Evolutionary conservation across 2,113 vertebrate genomes (phyloP).

Genomic region (Glaucidium brasilianum): DNA sequence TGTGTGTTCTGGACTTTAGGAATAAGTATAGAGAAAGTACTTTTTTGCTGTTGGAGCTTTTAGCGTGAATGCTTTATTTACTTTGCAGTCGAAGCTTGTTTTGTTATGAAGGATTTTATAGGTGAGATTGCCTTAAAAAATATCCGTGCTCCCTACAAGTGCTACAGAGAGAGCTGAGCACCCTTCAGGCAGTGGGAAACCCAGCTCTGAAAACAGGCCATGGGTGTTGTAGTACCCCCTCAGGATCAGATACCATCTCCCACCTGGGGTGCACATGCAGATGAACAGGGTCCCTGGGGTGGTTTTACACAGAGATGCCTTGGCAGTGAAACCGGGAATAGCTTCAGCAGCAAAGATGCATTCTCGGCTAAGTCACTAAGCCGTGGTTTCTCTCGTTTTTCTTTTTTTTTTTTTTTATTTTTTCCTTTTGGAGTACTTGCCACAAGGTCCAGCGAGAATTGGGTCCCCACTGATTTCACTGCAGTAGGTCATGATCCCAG

Average conservation of each 20-base stretch:
- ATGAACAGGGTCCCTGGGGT: background rate
- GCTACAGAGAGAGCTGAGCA: background rate
- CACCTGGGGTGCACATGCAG: background rate
- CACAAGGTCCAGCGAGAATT: background rate
- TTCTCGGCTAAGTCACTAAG: background rate
- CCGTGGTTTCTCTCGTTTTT: background rate
- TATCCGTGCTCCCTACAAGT: background rate
- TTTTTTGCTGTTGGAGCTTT: background rate
- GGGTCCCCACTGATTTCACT: background rate
- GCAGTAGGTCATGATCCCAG: background rate
- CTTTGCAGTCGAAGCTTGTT: background rate
- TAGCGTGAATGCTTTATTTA: background rate
- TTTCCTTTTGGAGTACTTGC: background rate
- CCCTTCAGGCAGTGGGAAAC: background rate
- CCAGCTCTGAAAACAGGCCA: background rate
- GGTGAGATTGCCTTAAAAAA: background rate
- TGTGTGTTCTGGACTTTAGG: background rate
- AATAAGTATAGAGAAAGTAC: background rate
- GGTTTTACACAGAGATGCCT: background rate
- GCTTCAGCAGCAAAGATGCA: background rate
- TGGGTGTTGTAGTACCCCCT: rapidly evolving
- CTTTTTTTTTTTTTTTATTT: background rate
- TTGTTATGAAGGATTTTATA: background rate
- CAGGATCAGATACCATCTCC: background rate
- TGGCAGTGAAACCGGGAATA: background rate